Conservation (phyloP, 2,113 vertebrate species). For the Pygoscelis adeliae region DNA sequence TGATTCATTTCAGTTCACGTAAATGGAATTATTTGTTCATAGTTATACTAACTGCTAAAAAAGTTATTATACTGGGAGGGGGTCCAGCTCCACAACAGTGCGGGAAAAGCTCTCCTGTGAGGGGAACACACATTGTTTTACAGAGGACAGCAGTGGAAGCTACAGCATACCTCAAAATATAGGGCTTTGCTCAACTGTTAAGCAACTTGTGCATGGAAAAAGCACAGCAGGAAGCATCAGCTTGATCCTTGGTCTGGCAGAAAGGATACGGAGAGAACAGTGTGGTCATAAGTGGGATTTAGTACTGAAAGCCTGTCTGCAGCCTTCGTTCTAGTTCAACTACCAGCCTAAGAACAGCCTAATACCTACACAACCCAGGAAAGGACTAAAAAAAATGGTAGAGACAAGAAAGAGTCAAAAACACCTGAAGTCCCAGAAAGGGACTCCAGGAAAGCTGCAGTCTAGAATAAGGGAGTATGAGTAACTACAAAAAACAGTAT, state of each 20-base stretch:
- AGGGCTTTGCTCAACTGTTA: background rate
- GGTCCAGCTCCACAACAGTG: background rate
- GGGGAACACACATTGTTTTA: background rate
- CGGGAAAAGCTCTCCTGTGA: background rate
- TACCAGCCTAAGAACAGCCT: background rate
- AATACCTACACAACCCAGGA: background rate
- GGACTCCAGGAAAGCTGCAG: background rate
- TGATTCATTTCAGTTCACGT: background rate
- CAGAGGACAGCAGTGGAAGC: background rate
- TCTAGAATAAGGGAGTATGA: background rate
- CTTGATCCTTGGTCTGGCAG: background rate
- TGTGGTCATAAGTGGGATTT: background rate
- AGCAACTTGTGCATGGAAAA: background rate
- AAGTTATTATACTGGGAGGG: background rate
- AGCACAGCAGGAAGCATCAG: background rate
- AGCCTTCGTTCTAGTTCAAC: background rate
- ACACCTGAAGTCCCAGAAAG: background rate
- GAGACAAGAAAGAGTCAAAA: background rate
- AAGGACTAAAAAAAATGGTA: background rate
- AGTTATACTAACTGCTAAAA: background rate
- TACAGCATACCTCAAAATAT: background rate
- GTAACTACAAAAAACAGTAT: background rate
- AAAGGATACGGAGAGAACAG: background rate
- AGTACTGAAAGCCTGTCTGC: background rate
- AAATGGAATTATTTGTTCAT: background rate